These are phyloP conservation scores for Theonella swinhoei DNA, from an alignment of 37 sponge, comb jelly and placozoan genomes.

Conservation along the genomic window DNA sequence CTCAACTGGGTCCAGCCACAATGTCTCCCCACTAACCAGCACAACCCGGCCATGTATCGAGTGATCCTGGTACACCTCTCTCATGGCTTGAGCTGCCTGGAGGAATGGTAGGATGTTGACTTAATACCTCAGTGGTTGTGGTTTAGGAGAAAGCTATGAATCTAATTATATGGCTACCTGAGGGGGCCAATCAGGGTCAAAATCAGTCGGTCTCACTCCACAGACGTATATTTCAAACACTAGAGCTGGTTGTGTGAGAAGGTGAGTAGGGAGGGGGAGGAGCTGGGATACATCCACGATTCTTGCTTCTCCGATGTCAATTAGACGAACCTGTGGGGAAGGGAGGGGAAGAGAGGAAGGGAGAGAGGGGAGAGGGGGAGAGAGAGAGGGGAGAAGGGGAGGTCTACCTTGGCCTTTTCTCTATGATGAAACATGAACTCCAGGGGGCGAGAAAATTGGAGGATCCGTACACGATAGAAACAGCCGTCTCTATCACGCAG, in stretches of 20 bases:
- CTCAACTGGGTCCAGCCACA: slow-evolving; percentile 74
- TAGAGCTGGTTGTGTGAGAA: slow-evolving; percentile 47
- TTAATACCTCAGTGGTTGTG: no score
- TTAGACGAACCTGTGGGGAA: slow-evolving; percentile 50
- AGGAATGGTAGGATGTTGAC: not conserved
- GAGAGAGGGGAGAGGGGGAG: not conserved
- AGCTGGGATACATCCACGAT: slow-evolving; percentile 77
- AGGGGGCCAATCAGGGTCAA: slow-evolving; percentile 69
- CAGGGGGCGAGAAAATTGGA: slow-evolving; percentile 66
- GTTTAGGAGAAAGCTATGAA: not conserved
- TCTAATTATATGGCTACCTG: slow-evolving; percentile 7
- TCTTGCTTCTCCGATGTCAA: slow-evolving; percentile 58
- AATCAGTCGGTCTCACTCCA: slow-evolving; percentile 60
- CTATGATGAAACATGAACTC: slow-evolving; percentile 71
- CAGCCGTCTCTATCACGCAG: slow-evolving; percentile 20
- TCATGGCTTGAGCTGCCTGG: not conserved
- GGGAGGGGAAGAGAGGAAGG: not conserved
- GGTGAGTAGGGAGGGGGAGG: slow-evolving; percentile 43
- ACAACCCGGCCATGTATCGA: slow-evolving; percentile 29
- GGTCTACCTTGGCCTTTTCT: slow-evolving; percentile 64
- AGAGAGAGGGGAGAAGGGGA: not conserved
- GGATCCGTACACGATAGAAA: slow-evolving; percentile 52
- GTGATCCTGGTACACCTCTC: not conserved
- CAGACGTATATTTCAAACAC: slow-evolving; percentile 71
- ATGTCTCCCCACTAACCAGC: not conserved